Percentiles rank a stretch among this genome's conserved stretches.
Evolutionary conservation across 2,888 invertebrate genomes (phyloP).

Genomic region (Cylindroiulus punctatus): DNA sequence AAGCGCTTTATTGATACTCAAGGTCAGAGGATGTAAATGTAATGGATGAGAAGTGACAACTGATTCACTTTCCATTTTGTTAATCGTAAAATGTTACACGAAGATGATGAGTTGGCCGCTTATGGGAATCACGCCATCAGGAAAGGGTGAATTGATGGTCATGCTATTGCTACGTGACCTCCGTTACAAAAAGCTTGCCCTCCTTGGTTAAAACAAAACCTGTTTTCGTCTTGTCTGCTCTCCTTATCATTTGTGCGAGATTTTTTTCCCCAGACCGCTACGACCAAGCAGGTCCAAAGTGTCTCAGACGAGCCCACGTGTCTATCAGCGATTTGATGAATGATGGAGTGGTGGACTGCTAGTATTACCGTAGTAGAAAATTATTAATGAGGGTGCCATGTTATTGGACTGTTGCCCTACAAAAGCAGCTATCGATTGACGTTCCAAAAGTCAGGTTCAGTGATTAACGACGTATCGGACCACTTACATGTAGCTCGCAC

Average conservation of each 20-base stretch:
- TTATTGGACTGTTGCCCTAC: neutral
- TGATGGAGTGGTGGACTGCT: neutral
- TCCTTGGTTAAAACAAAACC: neutral
- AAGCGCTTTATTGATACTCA: neutral
- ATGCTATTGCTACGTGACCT: neutral
- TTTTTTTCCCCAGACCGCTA: neutral
- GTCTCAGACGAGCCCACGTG: neutral
- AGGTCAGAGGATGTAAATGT: slow-evolving; percentile 12
- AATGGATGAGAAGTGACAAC: neutral
- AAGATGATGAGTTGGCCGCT: neutral
- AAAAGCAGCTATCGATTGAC: neutral
- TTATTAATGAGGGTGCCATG: neutral
- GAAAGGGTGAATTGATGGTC: neutral
- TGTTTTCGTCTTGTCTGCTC: neutral
- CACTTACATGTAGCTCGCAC: neutral
- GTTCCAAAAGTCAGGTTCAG: neutral
- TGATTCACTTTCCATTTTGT: neutral
- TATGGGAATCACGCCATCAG: neutral
- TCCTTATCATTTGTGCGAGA: neutral
- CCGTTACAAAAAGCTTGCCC: neutral
- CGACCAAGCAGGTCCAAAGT: neutral
- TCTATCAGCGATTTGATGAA: neutral
- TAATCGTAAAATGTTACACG: neutral
- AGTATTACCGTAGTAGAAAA: slow-evolving; percentile 3
- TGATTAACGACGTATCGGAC: neutral